Percentiles rank a stretch among this genome's conserved stretches.
Evolutionary conservation across 1,140 invertebrate species (phyloP).

Genomic region (Octopus bimaculoides): DNA sequence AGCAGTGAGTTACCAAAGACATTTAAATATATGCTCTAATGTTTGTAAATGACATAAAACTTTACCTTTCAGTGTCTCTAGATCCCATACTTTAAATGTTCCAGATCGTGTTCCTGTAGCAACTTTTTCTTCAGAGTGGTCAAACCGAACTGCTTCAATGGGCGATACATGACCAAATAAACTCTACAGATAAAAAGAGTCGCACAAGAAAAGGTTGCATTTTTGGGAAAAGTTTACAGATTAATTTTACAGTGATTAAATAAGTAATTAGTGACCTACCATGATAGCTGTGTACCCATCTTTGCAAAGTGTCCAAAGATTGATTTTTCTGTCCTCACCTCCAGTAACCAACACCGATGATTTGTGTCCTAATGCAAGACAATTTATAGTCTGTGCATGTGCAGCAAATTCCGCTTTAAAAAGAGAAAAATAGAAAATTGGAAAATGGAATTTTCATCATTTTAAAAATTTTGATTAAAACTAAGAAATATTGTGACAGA

Average conservation of each 20-base stretch:
- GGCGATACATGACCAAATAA: slow-evolving; percentile 87
- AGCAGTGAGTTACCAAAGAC: no score
- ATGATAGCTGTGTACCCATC: not conserved
- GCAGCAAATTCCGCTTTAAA: slow-evolving; percentile 83
- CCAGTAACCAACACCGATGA: slow-evolving; percentile 93
- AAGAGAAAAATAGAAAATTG: slow-evolving; percentile 14
- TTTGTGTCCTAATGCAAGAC: slow-evolving; percentile 85
- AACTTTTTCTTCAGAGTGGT: slow-evolving; percentile 89
- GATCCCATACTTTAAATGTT: slow-evolving; percentile 93
- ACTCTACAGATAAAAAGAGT: slow-evolving; percentile 63
- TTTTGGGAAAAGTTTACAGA: no score
- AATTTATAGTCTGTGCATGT: slow-evolving; percentile 85
- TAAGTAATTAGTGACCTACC: not conserved
- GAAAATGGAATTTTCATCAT: no score
- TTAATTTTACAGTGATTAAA: not conserved
- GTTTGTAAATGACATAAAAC: not conserved
- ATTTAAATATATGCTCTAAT: no score
- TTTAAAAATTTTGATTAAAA: no score
- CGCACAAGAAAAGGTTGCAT: no score
- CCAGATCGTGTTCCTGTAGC: slow-evolving; percentile 92
- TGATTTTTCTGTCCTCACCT: slow-evolving; percentile 96
- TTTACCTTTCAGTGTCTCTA: slow-evolving; percentile 81
- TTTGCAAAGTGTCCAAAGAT: slow-evolving; percentile 70
- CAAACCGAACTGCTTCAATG: slow-evolving; percentile 92
- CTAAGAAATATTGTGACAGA: no score